Conservation (phyloP, 2,113 vertebrate genomes). For the Pristiophorus japonicus region DNA sequence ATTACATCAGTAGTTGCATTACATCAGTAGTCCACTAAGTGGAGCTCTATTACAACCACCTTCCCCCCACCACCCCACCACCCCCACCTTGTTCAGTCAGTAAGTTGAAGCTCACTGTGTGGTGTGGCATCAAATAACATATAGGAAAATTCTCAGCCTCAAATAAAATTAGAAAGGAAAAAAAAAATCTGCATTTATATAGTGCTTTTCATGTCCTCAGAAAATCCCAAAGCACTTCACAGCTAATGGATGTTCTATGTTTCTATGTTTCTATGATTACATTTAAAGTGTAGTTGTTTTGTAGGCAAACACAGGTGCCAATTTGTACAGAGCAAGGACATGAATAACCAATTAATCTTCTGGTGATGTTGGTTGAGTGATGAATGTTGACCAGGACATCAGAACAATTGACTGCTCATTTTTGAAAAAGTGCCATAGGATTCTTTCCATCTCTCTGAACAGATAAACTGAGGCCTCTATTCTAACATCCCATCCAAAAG, state of each 20-base stretch:
- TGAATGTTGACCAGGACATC: not conserved
- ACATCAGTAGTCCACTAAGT: too few species aligned
- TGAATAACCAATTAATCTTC: not conserved
- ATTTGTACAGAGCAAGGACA: not conserved
- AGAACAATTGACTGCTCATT: not conserved
- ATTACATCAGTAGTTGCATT: too few species aligned
- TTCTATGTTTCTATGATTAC: too few species aligned
- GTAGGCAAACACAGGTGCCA: not conserved
- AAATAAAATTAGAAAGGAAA: not conserved
- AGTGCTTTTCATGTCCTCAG: not conserved
- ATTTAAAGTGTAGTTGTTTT: not conserved
- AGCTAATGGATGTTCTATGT: too few species aligned
- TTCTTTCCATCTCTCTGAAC: not conserved
- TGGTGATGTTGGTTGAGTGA: not conserved
- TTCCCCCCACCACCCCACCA: too few species aligned
- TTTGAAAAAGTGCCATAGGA: not conserved
- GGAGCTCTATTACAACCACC: too few species aligned
- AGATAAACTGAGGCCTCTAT: not conserved
- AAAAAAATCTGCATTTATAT: not conserved
- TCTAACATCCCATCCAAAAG: not conserved
- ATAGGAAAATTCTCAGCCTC: not conserved
- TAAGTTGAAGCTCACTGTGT: not conserved
- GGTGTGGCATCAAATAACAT: too few species aligned
- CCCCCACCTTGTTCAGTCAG: not conserved
- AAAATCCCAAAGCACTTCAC: not conserved